Conservation (phyloP, 2,113 vertebrate species). For the Muscicapa adusta region DNA sequence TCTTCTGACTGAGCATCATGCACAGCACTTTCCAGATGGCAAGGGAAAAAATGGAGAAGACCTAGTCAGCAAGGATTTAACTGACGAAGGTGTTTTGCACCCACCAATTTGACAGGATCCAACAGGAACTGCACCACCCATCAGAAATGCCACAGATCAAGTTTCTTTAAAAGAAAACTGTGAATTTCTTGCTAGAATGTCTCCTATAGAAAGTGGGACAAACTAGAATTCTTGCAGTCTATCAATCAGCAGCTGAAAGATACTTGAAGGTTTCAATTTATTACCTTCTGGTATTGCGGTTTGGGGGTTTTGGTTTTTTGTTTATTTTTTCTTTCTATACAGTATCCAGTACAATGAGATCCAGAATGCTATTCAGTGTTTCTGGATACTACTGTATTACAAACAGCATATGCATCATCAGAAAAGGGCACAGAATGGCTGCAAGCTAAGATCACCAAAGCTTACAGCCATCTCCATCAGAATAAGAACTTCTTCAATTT, state of each 20-base stretch:
- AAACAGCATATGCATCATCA: not conserved
- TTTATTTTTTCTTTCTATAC: not conserved
- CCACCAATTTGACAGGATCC: conserved; percentile 1
- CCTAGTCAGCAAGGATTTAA: not conserved
- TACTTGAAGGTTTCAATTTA: not conserved
- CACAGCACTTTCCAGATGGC: conserved; percentile 57
- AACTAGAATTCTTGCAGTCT: not conserved
- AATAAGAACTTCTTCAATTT: not conserved
- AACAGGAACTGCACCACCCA: not conserved
- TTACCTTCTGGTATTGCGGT: not conserved
- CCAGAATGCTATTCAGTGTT: not conserved
- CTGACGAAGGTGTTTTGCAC: not conserved
- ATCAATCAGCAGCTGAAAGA: not conserved
- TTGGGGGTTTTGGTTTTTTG: not conserved
- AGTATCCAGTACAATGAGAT: not conserved
- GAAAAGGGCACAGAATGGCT: not conserved
- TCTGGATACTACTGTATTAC: not conserved
- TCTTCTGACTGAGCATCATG: conserved; percentile 19
- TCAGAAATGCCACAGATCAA: not conserved
- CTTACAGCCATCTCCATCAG: not conserved
- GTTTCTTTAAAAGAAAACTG: not conserved
- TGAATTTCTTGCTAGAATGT: not conserved
- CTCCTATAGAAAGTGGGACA: not conserved
- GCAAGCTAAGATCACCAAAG: not conserved
- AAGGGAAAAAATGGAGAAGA: conserved; percentile 14